Evolutionary conservation across 1,140 invertebrate species (phyloP).

Genomic region (Drosophila aff.): DNA sequence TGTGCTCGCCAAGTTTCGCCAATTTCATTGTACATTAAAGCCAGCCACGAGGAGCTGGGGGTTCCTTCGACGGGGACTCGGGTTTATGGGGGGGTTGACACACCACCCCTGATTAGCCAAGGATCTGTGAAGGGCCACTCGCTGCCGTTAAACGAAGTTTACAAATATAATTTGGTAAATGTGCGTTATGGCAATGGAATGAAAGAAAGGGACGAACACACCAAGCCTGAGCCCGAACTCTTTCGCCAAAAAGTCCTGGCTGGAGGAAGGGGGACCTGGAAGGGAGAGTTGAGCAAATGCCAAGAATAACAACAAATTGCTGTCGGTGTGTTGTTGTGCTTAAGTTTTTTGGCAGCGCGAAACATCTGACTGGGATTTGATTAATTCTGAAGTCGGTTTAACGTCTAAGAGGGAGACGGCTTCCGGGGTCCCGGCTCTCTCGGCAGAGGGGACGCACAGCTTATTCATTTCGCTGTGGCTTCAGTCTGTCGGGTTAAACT

Average conservation of each 20-base stretch:
- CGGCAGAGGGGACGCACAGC: conserved; percentile 13
- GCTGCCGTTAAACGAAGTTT: conserved; percentile 64
- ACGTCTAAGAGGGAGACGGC: conserved; percentile 49
- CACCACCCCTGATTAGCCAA: conserved; percentile 6
- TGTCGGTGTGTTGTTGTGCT: conserved; percentile 68
- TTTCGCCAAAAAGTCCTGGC: conserved; percentile 51
- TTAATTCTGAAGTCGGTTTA: conserved; percentile 83
- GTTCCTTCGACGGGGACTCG: background rate
- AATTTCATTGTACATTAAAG: conserved; percentile 81
- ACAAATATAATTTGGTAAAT: conserved; percentile 82
- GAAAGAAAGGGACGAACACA: conserved; percentile 39
- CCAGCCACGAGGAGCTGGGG: conserved; percentile 27
- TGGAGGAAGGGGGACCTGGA: background rate
- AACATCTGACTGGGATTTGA: conserved; percentile 81
- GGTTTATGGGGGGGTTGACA: conserved; percentile 3
- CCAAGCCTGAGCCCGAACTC: conserved; percentile 45
- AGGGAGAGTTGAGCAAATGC: conserved; percentile 49
- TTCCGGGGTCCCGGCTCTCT: background rate
- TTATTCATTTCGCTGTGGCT: conserved; percentile 78
- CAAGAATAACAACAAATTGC: conserved; percentile 70
- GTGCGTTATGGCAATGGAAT: conserved; percentile 77
- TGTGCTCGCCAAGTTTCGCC: conserved; percentile 77
- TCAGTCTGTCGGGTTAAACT: conserved; percentile 75
- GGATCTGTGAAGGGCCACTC: conserved; percentile 25
- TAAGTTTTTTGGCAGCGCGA: conserved; percentile 81